Percentiles rank a stretch among this genome's conserved stretches.
Evolutionary conservation across 2,797 vertebrate species (phyloP).

Genomic region (Erpetoichthys calabaricus): DNA sequence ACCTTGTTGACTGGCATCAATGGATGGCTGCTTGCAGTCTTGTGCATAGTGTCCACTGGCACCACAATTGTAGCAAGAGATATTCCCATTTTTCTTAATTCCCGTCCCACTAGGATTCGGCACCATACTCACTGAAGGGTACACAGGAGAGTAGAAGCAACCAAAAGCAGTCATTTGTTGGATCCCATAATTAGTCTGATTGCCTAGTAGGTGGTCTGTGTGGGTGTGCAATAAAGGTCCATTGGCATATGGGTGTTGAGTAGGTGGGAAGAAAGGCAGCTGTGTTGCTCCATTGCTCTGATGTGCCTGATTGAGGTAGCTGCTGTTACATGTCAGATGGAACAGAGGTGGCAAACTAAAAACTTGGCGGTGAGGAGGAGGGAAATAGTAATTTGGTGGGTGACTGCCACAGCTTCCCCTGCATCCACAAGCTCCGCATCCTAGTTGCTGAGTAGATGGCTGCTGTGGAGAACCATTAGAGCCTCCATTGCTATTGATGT

Average conservation of each 20-base stretch:
- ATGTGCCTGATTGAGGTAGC: conserved; percentile 75
- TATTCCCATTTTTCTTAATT: conserved; percentile 76
- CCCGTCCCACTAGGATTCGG: conserved; percentile 48
- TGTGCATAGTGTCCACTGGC: conserved; percentile 78
- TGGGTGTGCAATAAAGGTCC: conserved; percentile 61
- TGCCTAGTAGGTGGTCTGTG: conserved; percentile 72
- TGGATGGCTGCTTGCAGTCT: conserved; percentile 82
- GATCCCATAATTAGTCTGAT: conserved; percentile 70
- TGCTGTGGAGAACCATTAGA: conserved; percentile 9
- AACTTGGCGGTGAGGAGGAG: conserved; percentile 63
- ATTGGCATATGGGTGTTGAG: conserved; percentile 54
- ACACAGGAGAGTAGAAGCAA: conserved; percentile 64
- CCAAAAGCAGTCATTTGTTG: conserved; percentile 75
- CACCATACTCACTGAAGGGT: conserved; percentile 61
- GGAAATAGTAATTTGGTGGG: conserved; percentile 64
- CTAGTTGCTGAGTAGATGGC: conserved; percentile 44
- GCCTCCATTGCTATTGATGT: conserved; percentile 50
- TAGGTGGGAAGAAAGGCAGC: conserved; percentile 66
- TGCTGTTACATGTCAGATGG: conserved; percentile 73
- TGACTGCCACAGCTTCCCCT: conserved; percentile 52
- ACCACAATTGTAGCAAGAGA: conserved; percentile 89
- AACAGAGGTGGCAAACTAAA: conserved; percentile 70
- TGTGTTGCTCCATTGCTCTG: conserved; percentile 65
- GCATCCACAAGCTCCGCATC: conserved; percentile 63
- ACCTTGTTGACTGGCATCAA: conserved; percentile 84